A percentile compares a stretch with the other conserved stretches of the same genome.
Conservation (phyloP, 2,113 vertebrate genomes). For the Jacana jacana region DNA sequence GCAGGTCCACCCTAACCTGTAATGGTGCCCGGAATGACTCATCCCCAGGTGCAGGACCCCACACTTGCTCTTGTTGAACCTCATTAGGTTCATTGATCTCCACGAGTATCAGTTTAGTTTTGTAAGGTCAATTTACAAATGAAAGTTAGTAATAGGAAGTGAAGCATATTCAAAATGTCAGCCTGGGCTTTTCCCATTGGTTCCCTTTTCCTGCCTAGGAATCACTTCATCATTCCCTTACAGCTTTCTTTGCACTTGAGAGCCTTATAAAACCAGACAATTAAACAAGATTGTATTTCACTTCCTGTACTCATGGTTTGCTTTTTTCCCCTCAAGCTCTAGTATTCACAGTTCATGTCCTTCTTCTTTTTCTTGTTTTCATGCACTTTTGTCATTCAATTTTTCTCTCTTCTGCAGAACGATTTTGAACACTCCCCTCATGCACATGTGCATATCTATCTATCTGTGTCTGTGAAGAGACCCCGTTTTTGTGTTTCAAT, state of each 20-base stretch:
- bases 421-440: neutral
- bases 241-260: neutral
- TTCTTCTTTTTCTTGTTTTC: neutral
- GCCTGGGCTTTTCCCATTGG: neutral
- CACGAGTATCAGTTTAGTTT: neutral
- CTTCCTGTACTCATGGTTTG: neutral
- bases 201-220: neutral
- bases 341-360: neutral
- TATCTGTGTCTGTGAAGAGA: neutral
- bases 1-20: too few relatives aligned
- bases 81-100: neutral
- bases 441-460: too few relatives aligned
- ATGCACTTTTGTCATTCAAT: neutral
- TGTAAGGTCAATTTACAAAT: neutral
- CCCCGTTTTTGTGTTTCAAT: neutral
- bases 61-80: too few relatives aligned
- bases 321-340: neutral
- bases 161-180: neutral
- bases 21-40: too few relatives aligned
- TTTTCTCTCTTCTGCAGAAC: neutral
- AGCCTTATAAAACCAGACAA: neutral
- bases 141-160: neutral
- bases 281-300: neutral
- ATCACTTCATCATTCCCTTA: neutral
- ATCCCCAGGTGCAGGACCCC: too few relatives aligned